phyloP scores from a whole-genome alignment of 2,888 invertebrate genomes.

The Dimorphilus gyrociliatus region DNA sequence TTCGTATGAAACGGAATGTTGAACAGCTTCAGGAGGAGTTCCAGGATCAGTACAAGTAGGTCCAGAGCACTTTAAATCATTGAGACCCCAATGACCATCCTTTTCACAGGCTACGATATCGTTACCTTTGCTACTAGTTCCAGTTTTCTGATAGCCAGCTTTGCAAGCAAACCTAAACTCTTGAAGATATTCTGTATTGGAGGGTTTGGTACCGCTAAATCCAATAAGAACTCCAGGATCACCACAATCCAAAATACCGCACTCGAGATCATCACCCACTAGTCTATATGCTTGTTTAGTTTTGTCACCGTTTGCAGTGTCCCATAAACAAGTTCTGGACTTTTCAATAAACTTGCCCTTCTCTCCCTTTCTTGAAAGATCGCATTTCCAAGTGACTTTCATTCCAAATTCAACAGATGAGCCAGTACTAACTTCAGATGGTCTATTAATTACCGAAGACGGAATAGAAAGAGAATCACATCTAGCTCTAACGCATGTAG shows the following conservation, averaged over 20 bases:
- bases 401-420: too few relatives aligned
- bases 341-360: constrained; percentile 9
- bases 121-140: constrained; percentile 75
- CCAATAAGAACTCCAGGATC: neutral
- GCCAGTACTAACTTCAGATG: too few relatives aligned
- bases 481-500: too few relatives aligned
- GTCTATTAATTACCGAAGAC: too few relatives aligned
- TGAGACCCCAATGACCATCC: too few relatives aligned
- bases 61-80: too few relatives aligned
- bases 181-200: constrained; percentile 8
- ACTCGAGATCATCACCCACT: constrained; percentile 18
- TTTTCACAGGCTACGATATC: constrained; percentile 78
- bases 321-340: constrained; percentile 15
- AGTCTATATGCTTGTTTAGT: constrained; percentile 15
- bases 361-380: too few relatives aligned
- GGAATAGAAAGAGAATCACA: too few relatives aligned
- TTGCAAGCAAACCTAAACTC: constrained; percentile 15
- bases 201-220: neutral
- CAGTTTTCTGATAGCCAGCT: constrained; percentile 46
- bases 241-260: constrained; percentile 15
- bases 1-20: constrained; percentile 2
- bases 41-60: constrained; percentile 2
- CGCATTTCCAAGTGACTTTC: too few relatives aligned
- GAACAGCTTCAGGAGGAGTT: neutral
- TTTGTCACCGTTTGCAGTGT: constrained; percentile 9